Evolutionary conservation across 2,797 vertebrate species (phyloP).

Genomic region (Discoglossus pictus): DNA sequence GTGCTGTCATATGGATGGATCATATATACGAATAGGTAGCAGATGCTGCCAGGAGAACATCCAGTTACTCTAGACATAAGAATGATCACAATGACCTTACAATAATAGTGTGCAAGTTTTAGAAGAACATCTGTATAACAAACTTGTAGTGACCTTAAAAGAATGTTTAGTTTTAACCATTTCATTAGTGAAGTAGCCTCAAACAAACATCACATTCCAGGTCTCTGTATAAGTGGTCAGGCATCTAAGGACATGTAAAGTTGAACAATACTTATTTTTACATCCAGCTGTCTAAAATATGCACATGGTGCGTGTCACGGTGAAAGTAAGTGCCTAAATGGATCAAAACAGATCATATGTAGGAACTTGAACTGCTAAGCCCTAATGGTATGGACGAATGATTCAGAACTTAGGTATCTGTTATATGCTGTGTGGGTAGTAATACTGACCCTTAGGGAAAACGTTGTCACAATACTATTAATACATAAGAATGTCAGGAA

Average conservation of each 20-base stretch:
- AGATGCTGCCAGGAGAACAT: too few relatives aligned
- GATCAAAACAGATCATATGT: not conserved
- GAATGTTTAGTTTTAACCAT: too few relatives aligned
- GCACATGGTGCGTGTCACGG: slow-evolving; percentile 3
- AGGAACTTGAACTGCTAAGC: not conserved
- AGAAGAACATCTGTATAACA: too few relatives aligned
- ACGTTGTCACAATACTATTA: slow-evolving; percentile 3
- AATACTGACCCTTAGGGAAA: slow-evolving; percentile 31
- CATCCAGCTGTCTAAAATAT: slow-evolving; percentile 10
- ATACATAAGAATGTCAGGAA: not conserved
- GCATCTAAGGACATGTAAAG: not conserved
- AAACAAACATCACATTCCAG: not conserved
- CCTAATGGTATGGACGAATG: slow-evolving; percentile 17
- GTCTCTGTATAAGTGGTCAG: not conserved
- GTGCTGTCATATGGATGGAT: too few relatives aligned
- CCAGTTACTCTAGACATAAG: too few relatives aligned
- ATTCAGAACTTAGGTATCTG: not conserved
- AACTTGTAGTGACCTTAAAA: too few relatives aligned
- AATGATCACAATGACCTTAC: too few relatives aligned
- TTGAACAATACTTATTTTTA: slow-evolving; percentile 1
- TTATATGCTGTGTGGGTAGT: slow-evolving; percentile 19
- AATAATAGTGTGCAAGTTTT: too few relatives aligned
- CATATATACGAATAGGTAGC: too few relatives aligned
- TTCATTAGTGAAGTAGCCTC: too few relatives aligned
- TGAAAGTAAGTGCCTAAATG: not conserved